Evolutionary conservation across 2,888 invertebrate species (phyloP), one percentile per base, ranked within the genome.

Genomic region (Eupeodes latifasciatus): DNA sequence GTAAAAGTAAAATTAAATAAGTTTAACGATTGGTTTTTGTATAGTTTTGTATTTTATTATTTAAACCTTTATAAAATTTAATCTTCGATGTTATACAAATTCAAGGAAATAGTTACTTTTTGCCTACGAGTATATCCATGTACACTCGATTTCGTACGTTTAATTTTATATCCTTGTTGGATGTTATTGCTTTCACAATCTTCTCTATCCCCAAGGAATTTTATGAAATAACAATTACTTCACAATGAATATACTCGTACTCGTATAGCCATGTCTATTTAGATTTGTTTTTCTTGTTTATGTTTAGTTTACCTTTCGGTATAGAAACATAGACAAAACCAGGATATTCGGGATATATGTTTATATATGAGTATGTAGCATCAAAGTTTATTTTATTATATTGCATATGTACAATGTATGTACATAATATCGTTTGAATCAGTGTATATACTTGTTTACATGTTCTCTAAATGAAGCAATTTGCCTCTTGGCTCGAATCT

Each of bases 151-250:
- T 27, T 59, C 2, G 34, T 34, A 12, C 14, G 34, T 59, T 59
- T 59, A 59, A 6, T 34, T 59, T 34, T 14, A 59, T 34, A 59
- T 59, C 27, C 14, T 7, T 5, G 34, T 7, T 14, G 12, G 27
- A 57, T 34, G 34, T 59, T 59, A 34, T 59, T 59, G 14, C 27
- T 34, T 34, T 7, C 27, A 7, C 14, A 34, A 34, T 59, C 27
- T 4, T 7, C 27, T 59, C 27, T 59, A 59, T 59, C 59, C 59
- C 59, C 14, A 34, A 34, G 59, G 59, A 59, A 59, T 59, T 59
- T 62, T 19, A 16, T 16, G 44, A 59, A 44, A 62, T 62, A 40
- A 40, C 62, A 62, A 62, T 44, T 62, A 62, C 62, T 12, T 62
- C 2, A 11, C 16, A 62, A 40, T 62, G 16, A 44, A 62, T 19